A percentile compares a stretch with the other conserved stretches of the same genome.
Conservation (phyloP, 2,888 invertebrate genomes). For the Trichopoda pennipes region DNA sequence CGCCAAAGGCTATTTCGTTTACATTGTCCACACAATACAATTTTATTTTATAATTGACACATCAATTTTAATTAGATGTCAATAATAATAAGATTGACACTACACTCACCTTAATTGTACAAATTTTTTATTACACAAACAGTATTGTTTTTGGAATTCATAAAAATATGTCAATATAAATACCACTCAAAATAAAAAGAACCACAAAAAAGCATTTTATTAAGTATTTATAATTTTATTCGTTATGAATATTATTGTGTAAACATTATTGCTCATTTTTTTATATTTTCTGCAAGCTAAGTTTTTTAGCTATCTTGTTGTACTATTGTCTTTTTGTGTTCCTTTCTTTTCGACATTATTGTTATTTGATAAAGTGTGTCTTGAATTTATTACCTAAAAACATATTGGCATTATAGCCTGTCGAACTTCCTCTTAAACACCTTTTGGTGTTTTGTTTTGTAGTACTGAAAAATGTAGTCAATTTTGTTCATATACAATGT, state of each 20-base stretch:
- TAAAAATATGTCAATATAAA: too few species aligned
- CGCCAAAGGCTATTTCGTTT: too few species aligned
- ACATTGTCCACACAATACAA: too few species aligned
- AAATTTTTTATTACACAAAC: too few species aligned
- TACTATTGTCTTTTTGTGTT: not conserved
- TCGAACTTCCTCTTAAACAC: constrained; percentile 61
- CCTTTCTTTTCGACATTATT: constrained; percentile 12
- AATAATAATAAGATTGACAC: too few species aligned
- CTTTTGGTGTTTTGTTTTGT: constrained; percentile 31
- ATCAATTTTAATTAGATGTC: too few species aligned
- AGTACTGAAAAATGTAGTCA: constrained; percentile 12
- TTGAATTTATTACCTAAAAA: constrained; percentile 60
- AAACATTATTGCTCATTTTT: constrained; percentile 7
- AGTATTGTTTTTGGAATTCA: too few species aligned
- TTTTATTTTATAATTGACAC: too few species aligned
- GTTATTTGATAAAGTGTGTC: constrained; percentile 58
- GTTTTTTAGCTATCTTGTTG: not conserved
- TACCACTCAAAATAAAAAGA: too few species aligned
- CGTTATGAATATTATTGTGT: not conserved
- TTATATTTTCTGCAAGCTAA: not conserved
- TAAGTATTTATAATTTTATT: too few species aligned
- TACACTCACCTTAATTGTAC: too few species aligned
- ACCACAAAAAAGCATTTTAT: too few species aligned
- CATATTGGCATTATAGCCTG: constrained; percentile 58
- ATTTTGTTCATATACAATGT: constrained; percentile 17